phyloP scores from a whole-genome alignment of 2,113 vertebrate species.

The Hydrochoerus hydrochaeris region DNA sequence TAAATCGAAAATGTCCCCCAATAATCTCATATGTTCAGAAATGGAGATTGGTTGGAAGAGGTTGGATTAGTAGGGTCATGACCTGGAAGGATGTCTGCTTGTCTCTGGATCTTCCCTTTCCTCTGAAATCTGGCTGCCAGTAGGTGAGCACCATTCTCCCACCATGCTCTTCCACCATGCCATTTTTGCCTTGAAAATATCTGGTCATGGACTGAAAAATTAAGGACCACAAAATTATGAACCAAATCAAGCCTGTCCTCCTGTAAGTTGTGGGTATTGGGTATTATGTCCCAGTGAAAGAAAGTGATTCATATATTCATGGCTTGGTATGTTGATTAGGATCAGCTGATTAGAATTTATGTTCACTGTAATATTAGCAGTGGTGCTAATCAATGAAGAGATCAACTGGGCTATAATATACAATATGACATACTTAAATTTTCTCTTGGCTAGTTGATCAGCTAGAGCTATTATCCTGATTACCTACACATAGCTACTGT shows the following conservation, averaged over 20 bases:
- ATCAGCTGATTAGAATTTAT: not conserved
- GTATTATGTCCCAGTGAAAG: not conserved
- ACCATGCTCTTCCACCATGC: not conserved
- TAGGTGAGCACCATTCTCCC: not conserved
- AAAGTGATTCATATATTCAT: not conserved
- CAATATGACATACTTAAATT: not conserved
- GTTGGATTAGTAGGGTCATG: not conserved
- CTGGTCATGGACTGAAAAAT: not conserved
- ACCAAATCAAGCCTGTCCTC: not conserved
- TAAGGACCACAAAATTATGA: not conserved
- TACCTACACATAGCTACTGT: not conserved
- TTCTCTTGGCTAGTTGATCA: not conserved
- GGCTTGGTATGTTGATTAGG: not conserved
- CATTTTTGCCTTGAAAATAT: not conserved
- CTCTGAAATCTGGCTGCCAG: not conserved
- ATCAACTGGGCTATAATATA: not conserved
- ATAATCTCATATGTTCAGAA: not conserved
- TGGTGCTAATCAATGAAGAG: not conserved
- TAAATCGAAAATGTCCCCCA: not conserved
- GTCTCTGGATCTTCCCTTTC: not conserved
- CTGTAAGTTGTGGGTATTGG: not conserved
- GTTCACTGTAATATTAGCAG: not conserved
- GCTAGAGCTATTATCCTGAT: not conserved
- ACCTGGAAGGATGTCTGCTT: not conserved
- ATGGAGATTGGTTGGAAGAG: not conserved